Evolutionary conservation across 1,140 invertebrate species (phyloP).

Genomic region (Chionoecetes opilio): DNA sequence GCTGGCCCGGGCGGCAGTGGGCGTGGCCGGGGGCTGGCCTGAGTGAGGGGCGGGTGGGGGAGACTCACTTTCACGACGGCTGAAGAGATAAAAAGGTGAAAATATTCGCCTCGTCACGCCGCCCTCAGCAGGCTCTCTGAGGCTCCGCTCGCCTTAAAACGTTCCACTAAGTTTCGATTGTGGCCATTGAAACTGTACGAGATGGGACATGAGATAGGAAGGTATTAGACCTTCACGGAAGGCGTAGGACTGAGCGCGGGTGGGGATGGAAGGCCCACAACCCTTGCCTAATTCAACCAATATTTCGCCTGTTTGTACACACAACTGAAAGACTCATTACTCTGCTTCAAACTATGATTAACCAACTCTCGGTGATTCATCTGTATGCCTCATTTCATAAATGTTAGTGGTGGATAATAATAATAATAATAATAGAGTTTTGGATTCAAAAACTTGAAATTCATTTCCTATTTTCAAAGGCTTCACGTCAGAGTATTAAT

Average conservation of each 20-base stretch:
- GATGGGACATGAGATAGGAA: slow-evolving; percentile 59
- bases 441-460: too few species aligned
- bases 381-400: neutral
- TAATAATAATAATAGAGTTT: too few species aligned
- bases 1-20: slow-evolving; percentile 12
- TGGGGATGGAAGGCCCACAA: neutral
- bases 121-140: slow-evolving; percentile 60
- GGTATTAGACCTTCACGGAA: slow-evolving; percentile 45
- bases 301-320: neutral
- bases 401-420: too few species aligned
- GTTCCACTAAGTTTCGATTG: slow-evolving; percentile 67
- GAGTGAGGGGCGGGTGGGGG: slow-evolving; percentile 22
- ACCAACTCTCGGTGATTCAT: neutral
- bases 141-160: slow-evolving; percentile 44
- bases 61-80: slow-evolving; percentile 63
- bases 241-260: neutral
- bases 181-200: slow-evolving; percentile 61
- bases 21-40: slow-evolving; percentile 50
- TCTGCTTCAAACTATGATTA: neutral
- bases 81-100: slow-evolving; percentile 61
- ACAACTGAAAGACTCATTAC: neutral
- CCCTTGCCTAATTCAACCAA: neutral
- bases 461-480: too few species aligned
- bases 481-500: neutral
- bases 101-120: slow-evolving; percentile 72